Evolutionary conservation across 1,140 invertebrate species (phyloP).

Genomic region (Agraylea sexmaculata): DNA sequence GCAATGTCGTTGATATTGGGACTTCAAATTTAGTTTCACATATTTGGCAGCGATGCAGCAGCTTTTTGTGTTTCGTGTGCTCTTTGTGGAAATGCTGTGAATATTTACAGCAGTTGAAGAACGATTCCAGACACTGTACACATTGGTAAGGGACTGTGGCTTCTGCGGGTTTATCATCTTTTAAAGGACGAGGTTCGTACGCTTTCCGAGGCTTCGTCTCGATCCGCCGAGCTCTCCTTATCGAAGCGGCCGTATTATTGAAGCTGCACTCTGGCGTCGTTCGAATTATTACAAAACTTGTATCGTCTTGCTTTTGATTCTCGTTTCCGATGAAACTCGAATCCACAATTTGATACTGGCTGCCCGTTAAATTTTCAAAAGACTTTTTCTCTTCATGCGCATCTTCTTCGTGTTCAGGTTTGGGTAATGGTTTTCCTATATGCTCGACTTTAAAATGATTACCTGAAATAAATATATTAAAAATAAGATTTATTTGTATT

Average conservation of each 20-base stretch:
- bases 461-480: no score
- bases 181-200: slow-evolving; percentile 9
- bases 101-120: slow-evolving; percentile 37
- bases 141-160: slow-evolving; percentile 34
- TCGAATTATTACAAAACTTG: slow-evolving; percentile 20
- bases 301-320: slow-evolving; percentile 3
- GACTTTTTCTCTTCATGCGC: no score
- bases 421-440: no score
- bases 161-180: neutral
- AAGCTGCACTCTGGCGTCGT: slow-evolving; percentile 2
- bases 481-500: no score
- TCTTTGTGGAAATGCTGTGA: slow-evolving; percentile 34
- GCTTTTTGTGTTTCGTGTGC: slow-evolving; percentile 34
- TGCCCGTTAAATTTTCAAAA: no score
- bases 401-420: no score
- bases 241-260: neutral
- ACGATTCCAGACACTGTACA: slow-evolving; percentile 30
- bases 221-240: slow-evolving; percentile 3
- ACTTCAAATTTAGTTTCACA: slow-evolving; percentile 36
- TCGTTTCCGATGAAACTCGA: slow-evolving; percentile 10
- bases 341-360: slow-evolving; percentile 14
- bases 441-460: no score
- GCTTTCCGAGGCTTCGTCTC: slow-evolving; percentile 17
- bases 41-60: slow-evolving; percentile 34
- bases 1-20: slow-evolving; percentile 21